Conservation (phyloP, 1,140 invertebrate genomes). For the Papilio glaucus region DNA sequence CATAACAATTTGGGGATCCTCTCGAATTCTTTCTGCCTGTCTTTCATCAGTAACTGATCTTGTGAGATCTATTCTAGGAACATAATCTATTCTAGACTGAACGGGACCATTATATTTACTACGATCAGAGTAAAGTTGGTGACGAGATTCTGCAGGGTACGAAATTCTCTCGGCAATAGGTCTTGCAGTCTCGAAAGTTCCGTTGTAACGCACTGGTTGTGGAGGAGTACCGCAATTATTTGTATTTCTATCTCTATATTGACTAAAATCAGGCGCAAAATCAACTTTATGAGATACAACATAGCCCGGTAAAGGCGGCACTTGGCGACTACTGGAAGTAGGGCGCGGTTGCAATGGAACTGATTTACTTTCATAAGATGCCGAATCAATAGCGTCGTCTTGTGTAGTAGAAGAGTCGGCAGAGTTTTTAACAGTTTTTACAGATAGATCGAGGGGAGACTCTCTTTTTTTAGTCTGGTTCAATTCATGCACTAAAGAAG, state of each 20-base stretch:
- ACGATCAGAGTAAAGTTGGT: slow-evolving; percentile 60
- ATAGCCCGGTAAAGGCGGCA: slow-evolving; percentile 54
- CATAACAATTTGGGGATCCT: slow-evolving; percentile 68
- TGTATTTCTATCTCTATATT: slow-evolving; percentile 69
- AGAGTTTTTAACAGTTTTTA: slow-evolving; percentile 92
- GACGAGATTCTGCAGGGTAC: slow-evolving; percentile 68
- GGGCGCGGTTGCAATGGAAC: slow-evolving; percentile 61
- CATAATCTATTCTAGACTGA: slow-evolving; percentile 63
- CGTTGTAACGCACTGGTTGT: slow-evolving; percentile 65
- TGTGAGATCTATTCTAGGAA: slow-evolving; percentile 82
- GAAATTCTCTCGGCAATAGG: slow-evolving; percentile 47
- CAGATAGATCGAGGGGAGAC: slow-evolving; percentile 92
- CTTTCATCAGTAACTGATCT: slow-evolving; percentile 64
- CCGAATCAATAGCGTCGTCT: slow-evolving; percentile 85
- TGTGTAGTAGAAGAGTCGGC: slow-evolving; percentile 93
- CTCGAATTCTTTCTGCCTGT: slow-evolving; percentile 66
- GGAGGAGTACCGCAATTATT: slow-evolving; percentile 49
- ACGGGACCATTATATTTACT: slow-evolving; percentile 63
- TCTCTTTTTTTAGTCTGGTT: slow-evolving; percentile 85
- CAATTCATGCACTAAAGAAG: slow-evolving; percentile 80
- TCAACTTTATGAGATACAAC: slow-evolving; percentile 87
- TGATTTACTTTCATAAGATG: slow-evolving; percentile 71
- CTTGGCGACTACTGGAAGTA: slow-evolving; percentile 57
- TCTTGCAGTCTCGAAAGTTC: slow-evolving; percentile 57
- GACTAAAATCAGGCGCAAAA: slow-evolving; percentile 87